Base-by-base conservation (phyloP, 1,140 invertebrate genomes). In the Hycleus cichorii region DNA sequence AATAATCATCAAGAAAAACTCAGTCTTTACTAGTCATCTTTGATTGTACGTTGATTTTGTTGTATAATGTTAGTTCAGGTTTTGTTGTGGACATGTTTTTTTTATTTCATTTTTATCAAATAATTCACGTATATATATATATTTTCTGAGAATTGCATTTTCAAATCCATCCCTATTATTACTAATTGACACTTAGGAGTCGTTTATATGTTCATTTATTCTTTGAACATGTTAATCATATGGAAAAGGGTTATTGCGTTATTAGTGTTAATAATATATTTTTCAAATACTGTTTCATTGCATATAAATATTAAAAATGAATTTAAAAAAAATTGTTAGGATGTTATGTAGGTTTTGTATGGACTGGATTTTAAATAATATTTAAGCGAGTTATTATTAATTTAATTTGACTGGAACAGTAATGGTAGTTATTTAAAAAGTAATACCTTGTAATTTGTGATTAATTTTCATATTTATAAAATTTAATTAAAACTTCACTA, bases 1-100 rank as follows among this genome's bases (percentile, higher is more conserved):
- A 32, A 32, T 7, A 32, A 32, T 32, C 7, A 32, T 32, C 4
- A 32, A 7, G 7, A 32, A 32, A 52, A 64, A 68, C 70, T 70
- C 68, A 65, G 66, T 69, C 70, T 65, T 62, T 68, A 69, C 70
- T 72, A 72, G 70, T 72, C 70, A 72, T 69, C 66, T 72, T 32
- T 65, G 58, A 65, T 60, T 70, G 58, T 72, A 69, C 63, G 59
- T 69, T 69, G 62, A 70, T 66, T 32, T 68, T 55, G 52, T 55
- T 55, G 52, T 46, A 38, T 55, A 47, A 55, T 55, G 52, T 55
- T 55, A 47, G 27, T 12, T 61, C 49, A 38, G 48, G 39, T 58
- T 45, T 54, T 51, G 18, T 45, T 58, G 42, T 32, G 32, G 32
- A 32, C 32, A 32, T 32, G 7, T 32, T 32, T 32, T 32, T 32